Evolutionary conservation across 2,797 vertebrate genomes (phyloP), one percentile per base, ranked within the genome.

Genomic region (Heterohyrax brucei): DNA sequence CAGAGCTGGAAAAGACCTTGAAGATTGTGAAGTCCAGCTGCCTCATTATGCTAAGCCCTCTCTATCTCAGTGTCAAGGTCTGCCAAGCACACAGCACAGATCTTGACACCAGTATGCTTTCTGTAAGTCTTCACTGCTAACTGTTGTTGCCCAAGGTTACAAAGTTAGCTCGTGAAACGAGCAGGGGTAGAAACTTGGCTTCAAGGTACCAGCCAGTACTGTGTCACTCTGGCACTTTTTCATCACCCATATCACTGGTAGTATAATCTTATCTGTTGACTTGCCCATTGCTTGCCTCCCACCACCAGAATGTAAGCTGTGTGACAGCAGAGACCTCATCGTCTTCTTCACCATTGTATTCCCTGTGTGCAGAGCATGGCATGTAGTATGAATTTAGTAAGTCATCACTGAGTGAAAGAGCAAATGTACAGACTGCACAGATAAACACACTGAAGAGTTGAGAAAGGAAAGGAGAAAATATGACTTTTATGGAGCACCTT

Each of bases 341-440:
- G 21, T 59, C 39, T 76, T 28, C 2, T n/a, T 92, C 53, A 62
- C 56, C 80, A 14, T 1, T 59, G 12, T 66, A 26, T 39, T 75
- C 75, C 61, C 61, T 70, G 33, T 5, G 18, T 66, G 73, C 61
- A 61, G 24, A 81, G 33, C 76, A 10, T 85, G 64, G 33, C 82
- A 18, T 72, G 1, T 3, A 44, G n/a, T 33, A 72, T 72, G 26
- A 82, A 10, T n/a, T 72, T 44, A 85, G 30, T 50, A 59, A 77
- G 70, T 89, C 22, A 18, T 22, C 84, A 39, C 30, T 33, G 46
- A 93, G 64, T 77, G 48, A 92, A 90, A 82, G 33, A 90, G 61
- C 79, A 91, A 50, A 86, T 72, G 39, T 64, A 87, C 56, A 61
- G 19, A 30, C 30, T 70, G 76, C 22, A 48, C 64, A 89, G 80